These are phyloP conservation scores for Macaria notata DNA, from an alignment of 2,888 invertebrate genomes.

Conservation along the genomic window DNA sequence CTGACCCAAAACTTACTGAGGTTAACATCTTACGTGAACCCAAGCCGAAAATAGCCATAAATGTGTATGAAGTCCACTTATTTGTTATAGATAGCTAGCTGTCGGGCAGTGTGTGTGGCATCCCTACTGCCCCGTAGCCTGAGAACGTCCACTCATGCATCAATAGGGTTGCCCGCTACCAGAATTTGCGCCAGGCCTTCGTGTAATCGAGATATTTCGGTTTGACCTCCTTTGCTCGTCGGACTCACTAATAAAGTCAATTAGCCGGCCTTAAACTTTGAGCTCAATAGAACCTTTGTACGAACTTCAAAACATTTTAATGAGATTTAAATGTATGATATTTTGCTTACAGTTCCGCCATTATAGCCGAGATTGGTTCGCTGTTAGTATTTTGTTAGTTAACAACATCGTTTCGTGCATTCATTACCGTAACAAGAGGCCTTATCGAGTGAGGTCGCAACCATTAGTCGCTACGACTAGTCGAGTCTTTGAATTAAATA, in stretches of 20 bases:
- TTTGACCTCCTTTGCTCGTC: conserved; percentile 28
- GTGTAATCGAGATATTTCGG: conserved; percentile 32
- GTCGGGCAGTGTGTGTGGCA: conserved; percentile 27
- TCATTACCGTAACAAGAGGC: too few relatives aligned
- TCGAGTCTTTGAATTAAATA: too few relatives aligned
- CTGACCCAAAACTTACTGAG: conserved; percentile 23
- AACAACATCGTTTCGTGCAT: background rate
- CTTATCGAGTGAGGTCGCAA: too few relatives aligned
- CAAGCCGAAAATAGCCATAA: conserved; percentile 23
- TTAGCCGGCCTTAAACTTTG: conserved; percentile 21
- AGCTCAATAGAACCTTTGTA: conserved; percentile 18
- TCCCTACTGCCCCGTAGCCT: conserved; percentile 25
- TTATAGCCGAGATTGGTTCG: background rate
- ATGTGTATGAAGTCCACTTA: conserved; percentile 25
- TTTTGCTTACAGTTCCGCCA: conserved; percentile 1
- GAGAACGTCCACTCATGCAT: conserved; percentile 33
- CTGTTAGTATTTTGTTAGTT: background rate
- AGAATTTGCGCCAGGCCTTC: conserved; percentile 29
- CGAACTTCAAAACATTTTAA: conserved; percentile 21
- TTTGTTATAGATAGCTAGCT: conserved; percentile 29
- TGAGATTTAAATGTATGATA: conserved; percentile 15
- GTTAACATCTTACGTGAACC: conserved; percentile 16
- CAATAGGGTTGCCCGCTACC: conserved; percentile 31
- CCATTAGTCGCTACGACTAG: too few relatives aligned
- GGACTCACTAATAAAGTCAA: conserved; percentile 24